Evolutionary conservation across 2,113 vertebrate genomes (phyloP), one percentile per base, ranked within the genome.

Genomic region (Osmerus eperlanus): DNA sequence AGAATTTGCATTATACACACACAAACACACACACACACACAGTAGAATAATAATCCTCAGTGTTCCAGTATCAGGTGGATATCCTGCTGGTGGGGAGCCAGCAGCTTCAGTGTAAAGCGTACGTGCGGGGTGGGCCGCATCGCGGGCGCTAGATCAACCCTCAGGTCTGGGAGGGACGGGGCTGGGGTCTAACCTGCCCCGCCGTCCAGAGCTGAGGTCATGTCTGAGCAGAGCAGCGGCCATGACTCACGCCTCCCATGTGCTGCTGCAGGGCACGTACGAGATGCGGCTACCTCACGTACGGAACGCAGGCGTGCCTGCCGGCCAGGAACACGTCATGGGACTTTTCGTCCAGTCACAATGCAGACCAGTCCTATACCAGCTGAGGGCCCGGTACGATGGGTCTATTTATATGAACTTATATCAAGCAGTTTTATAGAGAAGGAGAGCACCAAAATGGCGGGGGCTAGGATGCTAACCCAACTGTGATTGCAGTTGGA

Each of bases 71-170:
- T 82, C 67, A 71, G 72, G 62, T 78, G 91, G 91, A 91, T 78
- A 90, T 93, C 92, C 91, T 91, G 88, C 71, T 89, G 84, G 85
- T 79, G 2, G 54, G 3, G 25, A 0, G 75, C 82, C 85, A 85
- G 13, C 63, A 0, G 64, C 78, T 79, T 86, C 66, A 73, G 59
- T 81, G 68, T 85, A 79, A 89, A 83, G 89, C 87, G 85, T 92
- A 93, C 91, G 91, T 93, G 92, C 91, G 80, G 74, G 28, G 72
- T 28, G 69, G 72, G 63, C 61, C 78, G 75, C 83, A 77, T 75
- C 32, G 41, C 74, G 79, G 81, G 68, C 52, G 11, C 7, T 71
- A 55, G 15, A 53, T 65, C 67, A 80, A 67, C 2, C 67, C 67
- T 73, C 68, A 65, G 71, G 66, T 81, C 70, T 68, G 52, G 47